phyloP scores from a whole-genome alignment of 2,113 vertebrate species.

The Solea senegalensis region DNA sequence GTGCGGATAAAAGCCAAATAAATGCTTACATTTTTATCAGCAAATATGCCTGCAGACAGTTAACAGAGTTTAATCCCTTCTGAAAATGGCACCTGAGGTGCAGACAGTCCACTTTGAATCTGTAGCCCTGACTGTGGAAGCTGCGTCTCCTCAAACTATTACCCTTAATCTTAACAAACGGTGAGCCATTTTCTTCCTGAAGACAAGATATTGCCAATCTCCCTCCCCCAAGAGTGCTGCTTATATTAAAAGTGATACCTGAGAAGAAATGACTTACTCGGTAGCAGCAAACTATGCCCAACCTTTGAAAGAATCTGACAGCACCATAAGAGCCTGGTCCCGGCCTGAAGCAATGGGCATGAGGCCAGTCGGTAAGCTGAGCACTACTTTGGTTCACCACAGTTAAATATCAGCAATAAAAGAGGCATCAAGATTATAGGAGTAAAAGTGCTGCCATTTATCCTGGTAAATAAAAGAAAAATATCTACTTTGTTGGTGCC shows the following conservation, averaged over 20 bases:
- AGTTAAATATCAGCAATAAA: conserved; percentile 41
- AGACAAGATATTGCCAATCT: conserved; percentile 71
- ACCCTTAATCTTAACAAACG: conserved; percentile 69
- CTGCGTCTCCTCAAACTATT: conserved; percentile 46
- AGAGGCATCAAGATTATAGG: conserved; percentile 28
- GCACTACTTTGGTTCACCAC: conserved; percentile 23
- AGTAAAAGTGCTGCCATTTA: background rate
- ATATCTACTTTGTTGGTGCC: conserved; percentile 18
- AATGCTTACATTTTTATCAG: conserved; percentile 28
- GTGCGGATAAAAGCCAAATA: conserved; percentile 12
- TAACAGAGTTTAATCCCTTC: conserved; percentile 48
- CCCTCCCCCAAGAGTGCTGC: conserved; percentile 45
- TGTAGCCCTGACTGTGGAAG: conserved; percentile 46
- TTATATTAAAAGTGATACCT: conserved; percentile 66
- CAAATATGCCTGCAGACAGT: conserved; percentile 27
- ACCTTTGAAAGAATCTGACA: conserved; percentile 38
- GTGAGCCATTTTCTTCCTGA: conserved; percentile 57
- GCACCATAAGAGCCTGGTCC: conserved; percentile 27
- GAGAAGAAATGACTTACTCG: conserved; percentile 59
- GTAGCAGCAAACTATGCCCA: conserved; percentile 50
- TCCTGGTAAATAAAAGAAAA: conserved; percentile 3
- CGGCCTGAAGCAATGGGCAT: conserved; percentile 1
- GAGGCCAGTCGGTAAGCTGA: conserved; percentile 32
- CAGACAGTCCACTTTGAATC: conserved; percentile 44
- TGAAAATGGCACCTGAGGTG: conserved; percentile 44